These are phyloP conservation scores for Tethya wilhelma DNA, from an alignment of 37 sponge, comb jelly and placozoan genomes.

Conservation along the genomic window DNA sequence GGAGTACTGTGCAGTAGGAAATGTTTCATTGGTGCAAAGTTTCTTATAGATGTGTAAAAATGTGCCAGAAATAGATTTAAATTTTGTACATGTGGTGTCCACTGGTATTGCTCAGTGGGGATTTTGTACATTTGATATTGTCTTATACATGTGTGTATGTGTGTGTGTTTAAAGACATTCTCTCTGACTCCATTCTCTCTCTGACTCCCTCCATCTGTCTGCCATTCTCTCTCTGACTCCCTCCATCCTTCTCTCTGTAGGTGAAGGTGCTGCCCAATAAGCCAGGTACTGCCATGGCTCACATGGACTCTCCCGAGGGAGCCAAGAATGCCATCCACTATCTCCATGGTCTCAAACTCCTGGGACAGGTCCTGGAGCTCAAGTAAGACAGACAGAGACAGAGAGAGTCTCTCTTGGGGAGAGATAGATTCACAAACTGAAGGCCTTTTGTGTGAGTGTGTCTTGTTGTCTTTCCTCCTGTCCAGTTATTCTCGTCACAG, in stretches of 20 bases:
- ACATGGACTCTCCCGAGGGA: slow-evolving; percentile 79
- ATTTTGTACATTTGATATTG: too few species aligned
- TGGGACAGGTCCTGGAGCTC: slow-evolving; percentile 78
- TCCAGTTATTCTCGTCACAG: slow-evolving; percentile 84
- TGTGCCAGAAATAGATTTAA: too few species aligned
- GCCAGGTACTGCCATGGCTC: slow-evolving; percentile 93
- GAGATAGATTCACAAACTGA: not conserved
- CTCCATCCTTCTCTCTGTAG: slow-evolving; percentile 8
- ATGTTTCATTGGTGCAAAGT: too few species aligned
- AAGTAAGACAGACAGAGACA: slow-evolving; percentile 48
- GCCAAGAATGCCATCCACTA: slow-evolving; percentile 87
- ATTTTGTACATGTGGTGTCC: too few species aligned
- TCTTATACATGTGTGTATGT: too few species aligned
- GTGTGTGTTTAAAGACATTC: too few species aligned
- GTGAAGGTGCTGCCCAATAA: slow-evolving; percentile 89
- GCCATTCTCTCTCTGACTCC: too few species aligned
- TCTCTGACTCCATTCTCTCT: too few species aligned
- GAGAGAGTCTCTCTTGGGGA: not conserved
- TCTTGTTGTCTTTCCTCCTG: not conserved
- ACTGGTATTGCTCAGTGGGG: too few species aligned
- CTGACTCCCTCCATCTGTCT: too few species aligned
- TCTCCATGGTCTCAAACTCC: slow-evolving; percentile 73
- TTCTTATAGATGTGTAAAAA: too few species aligned
- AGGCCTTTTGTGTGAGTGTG: not conserved
- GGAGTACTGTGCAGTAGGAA: too few species aligned